Percentiles rank a stretch among this genome's conserved stretches.
Evolutionary conservation across 2,797 vertebrate genomes (phyloP).

Genomic region (Galagoides demidoff): DNA sequence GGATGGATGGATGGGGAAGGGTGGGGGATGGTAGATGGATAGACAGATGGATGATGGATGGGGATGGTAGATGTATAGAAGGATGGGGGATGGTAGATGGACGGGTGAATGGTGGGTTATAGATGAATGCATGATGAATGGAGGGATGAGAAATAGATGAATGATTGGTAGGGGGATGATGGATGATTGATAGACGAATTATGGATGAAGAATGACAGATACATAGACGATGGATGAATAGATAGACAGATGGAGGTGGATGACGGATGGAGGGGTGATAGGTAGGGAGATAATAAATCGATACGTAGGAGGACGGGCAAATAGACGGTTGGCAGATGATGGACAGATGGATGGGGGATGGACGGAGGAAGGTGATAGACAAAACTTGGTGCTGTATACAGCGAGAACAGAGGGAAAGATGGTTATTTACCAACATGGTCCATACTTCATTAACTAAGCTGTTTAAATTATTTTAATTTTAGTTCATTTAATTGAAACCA

Average conservation of each 20-base stretch:
- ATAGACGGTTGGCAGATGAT: neutral
- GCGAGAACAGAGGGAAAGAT: neutral
- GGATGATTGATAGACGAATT: too few relatives aligned
- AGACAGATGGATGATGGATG: too few relatives aligned
- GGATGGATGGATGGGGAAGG: neutral
- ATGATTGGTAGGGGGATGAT: too few relatives aligned
- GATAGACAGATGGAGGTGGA: too few relatives aligned
- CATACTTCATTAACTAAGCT: neutral
- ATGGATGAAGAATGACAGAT: too few relatives aligned
- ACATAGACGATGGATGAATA: too few relatives aligned
- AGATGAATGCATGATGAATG: neutral
- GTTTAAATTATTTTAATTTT: constrained; percentile 34
- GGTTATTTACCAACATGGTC: neutral
- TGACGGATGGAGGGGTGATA: too few relatives aligned
- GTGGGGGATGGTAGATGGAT: neutral
- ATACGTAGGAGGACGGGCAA: neutral
- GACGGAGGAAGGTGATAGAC: neutral
- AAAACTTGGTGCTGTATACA: neutral
- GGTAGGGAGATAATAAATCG: too few relatives aligned
- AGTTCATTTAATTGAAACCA: neutral
- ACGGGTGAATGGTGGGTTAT: neutral
- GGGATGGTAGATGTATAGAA: too few relatives aligned
- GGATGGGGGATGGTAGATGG: neutral
- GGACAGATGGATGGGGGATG: neutral
- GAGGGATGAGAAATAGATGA: too few relatives aligned